Evolutionary conservation across 2,888 invertebrate species (phyloP), one percentile per base, ranked within the genome.

Genomic region (Meliscaeva auricollis): DNA sequence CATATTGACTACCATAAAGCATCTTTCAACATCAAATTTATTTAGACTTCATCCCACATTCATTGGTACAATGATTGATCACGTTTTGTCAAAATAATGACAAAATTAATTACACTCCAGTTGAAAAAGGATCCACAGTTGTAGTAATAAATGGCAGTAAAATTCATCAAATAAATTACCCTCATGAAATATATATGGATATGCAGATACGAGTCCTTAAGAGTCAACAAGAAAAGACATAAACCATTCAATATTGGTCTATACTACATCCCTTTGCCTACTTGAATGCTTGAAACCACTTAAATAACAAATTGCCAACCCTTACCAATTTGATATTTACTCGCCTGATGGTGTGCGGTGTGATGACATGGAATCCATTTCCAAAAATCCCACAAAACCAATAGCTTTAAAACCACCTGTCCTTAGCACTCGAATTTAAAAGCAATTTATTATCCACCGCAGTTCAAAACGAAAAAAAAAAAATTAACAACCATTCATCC

Each of bases 401-500:
- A 30, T 22, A 22, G 15, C 62, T 17, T 62, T 46, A 62, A 62
- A 46, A 46, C 44, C 30, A 44, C 62, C 44, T 62, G 44, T 46
- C 44, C 15, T 15, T 30, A 1, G 5, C 6, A 44, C 6, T 46
- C 3, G 6, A 30, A 44, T 44, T 26, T 26, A 17, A 62, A 62
- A 30, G 26, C 26, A 62, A 62, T 62, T 62, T 62, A 44, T 44
- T 62, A 30, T 30, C 15, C 22, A 2, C 20, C 50, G 13, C n/a
- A 50, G 50, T 1, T 22, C 11, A 38, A 26, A 20, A 58, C 5
- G 38, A 50, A 60, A 15, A 26, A 26, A 60, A 60, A 22, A 35
- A 58, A 35, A 35, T 50, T 4, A 26, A 26, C 26, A 26, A 20
- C 11, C 17, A 52, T 26, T 13, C 17, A 54, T 11, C 58, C 58